These are phyloP conservation scores for Fukomys damarensis DNA, from an alignment of 2,113 vertebrate species.

Conservation along the genomic window DNA sequence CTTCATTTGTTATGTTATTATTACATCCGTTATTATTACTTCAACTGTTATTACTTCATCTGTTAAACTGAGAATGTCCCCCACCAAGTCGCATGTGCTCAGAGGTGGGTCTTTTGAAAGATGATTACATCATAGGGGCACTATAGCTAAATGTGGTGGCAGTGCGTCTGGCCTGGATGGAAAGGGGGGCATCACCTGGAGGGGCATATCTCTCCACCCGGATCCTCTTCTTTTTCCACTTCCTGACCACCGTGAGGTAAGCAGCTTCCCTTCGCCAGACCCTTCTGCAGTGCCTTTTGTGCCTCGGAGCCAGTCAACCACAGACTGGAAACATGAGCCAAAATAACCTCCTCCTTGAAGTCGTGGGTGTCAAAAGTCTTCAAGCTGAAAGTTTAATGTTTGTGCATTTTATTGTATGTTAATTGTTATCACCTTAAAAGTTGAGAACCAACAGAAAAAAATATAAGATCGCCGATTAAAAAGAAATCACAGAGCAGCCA, in stretches of 20 bases:
- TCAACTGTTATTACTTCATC: neutral
- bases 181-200: neutral
- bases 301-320: neutral
- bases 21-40: neutral
- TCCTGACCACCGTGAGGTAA: neutral
- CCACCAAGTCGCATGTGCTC: neutral
- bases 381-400: neutral
- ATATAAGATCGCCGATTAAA: neutral
- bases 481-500: neutral
- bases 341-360: neutral
- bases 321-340: neutral
- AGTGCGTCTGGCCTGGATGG: neutral
- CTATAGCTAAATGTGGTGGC: neutral
- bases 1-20: neutral
- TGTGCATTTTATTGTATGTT: neutral
- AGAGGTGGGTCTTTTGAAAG: neutral
- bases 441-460: neutral
- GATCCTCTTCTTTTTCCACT: neutral
- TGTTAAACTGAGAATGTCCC: neutral
- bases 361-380: neutral
- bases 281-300: neutral
- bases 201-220: neutral
- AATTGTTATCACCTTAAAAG: neutral
- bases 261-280: neutral
- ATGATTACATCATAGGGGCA: no score